phyloP scores from a whole-genome alignment of 2,888 invertebrate genomes.

The Trissolcus japonicus region DNA sequence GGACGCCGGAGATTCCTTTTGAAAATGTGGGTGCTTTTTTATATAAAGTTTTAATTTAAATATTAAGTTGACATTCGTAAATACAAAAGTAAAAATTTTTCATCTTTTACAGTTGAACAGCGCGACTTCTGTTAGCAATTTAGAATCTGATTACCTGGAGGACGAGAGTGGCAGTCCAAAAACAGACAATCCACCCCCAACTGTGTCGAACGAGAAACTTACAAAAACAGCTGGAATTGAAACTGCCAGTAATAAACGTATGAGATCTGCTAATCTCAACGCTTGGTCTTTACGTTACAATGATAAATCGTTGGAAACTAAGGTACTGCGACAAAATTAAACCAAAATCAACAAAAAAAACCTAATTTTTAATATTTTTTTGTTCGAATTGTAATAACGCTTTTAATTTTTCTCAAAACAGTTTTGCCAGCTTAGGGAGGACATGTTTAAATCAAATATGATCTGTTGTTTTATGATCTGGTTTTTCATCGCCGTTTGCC shows the following conservation, averaged over 20 bases:
- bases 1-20: slow-evolving; percentile 95
- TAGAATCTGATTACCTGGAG: slow-evolving; percentile 72
- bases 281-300: slow-evolving; percentile 92
- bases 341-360: neutral
- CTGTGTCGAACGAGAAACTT: slow-evolving; percentile 61
- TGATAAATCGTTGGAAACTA: slow-evolving; percentile 86
- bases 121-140: slow-evolving; percentile 71
- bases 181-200: slow-evolving; percentile 62
- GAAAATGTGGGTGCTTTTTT: slow-evolving; percentile 85
- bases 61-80: no score
- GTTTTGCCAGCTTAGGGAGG: slow-evolving; percentile 91
- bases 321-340: slow-evolving; percentile 76
- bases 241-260: slow-evolving; percentile 91
- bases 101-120: slow-evolving; percentile 74
- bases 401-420: slow-evolving; percentile 60
- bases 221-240: slow-evolving; percentile 84
- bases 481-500: slow-evolving; percentile 89
- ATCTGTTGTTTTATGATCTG: slow-evolving; percentile 94
- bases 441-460: slow-evolving; percentile 96
- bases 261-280: slow-evolving; percentile 91
- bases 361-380: neutral
- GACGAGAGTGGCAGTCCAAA: slow-evolving; percentile 71
- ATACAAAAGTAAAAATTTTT: no score
- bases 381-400: no score
- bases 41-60: no score